Base-by-base conservation (phyloP, 2,797 vertebrate species). In the Sebastes diploproa region DNA sequence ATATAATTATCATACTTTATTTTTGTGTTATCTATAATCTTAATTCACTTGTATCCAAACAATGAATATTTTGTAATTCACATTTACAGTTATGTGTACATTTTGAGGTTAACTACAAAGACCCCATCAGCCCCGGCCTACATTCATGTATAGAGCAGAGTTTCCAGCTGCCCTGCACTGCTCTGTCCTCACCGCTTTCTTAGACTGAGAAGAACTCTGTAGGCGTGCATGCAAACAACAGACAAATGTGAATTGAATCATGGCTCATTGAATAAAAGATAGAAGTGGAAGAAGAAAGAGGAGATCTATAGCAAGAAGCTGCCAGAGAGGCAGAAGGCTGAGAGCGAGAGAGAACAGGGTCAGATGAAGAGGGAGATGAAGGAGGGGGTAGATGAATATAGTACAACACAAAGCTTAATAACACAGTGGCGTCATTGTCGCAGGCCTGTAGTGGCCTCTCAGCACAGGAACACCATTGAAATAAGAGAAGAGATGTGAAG, bases 211-310 rank as follows among this genome's bases (percentile, higher is more conserved):
- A 83, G 87, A 89, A 91, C 89, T 86, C 89, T 61, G 93, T 92
- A 80, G 92, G 90, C 90, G 90, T 91, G 77, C 88, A 63, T 75
- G 77, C 72, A 82, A 83, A 89, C 77, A 88, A 81, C 87, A 82
- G 86, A 93, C 91, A 92, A 87, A 94, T 91, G 92, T 92, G 91
- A 93, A 94, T 79, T 88, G 83, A 93, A 86, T 92, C 88, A 93
- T 83, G 81, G 89, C 82, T 92, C 91, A 92, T 82, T 93, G 89
- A 92, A 93, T 93, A 85, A 88, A 88, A 85, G 58, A 66, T 58
- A 74, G 18, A 64, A 74, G 4, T n/a, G 6, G 54, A 67, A 61
- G 70, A 76, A 63, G 61, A 78, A 66, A 69, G 58, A 46, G 50
- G 56, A 68, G 72, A 46, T 58, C 32, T 59, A 63, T 38, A 62